phyloP scores from a whole-genome alignment of 2,888 invertebrate genomes.

The Mesoligia furuncula region DNA sequence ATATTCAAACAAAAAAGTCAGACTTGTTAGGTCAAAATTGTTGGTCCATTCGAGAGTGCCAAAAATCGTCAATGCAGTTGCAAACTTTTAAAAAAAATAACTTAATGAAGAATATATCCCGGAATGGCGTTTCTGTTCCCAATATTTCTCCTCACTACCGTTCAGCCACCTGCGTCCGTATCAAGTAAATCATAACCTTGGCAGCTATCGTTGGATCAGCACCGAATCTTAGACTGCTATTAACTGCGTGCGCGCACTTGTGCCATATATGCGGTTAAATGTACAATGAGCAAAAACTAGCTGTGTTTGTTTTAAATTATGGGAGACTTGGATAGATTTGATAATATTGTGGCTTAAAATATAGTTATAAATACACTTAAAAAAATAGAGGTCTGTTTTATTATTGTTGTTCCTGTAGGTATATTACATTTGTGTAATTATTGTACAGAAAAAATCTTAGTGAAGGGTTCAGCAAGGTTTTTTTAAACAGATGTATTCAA shows the following conservation, averaged over 20 bases:
- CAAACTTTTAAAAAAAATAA: neutral
- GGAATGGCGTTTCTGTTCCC: constrained; percentile 1
- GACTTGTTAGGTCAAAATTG: neutral
- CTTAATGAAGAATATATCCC: neutral
- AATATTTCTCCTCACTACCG: constrained; percentile 60
- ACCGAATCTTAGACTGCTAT: constrained; percentile 66
- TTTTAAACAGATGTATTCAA: neutral
- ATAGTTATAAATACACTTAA: neutral
- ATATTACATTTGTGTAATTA: neutral
- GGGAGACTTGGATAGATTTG: constrained; percentile 7
- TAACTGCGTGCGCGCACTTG: constrained; percentile 65
- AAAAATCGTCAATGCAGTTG: neutral
- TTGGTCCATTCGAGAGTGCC: neutral
- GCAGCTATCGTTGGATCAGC: constrained; percentile 67
- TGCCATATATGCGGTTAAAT: constrained; percentile 60
- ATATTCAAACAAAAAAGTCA: neutral
- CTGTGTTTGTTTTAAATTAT: constrained; percentile 39
- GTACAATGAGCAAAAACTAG: constrained; percentile 50
- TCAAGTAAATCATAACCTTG: constrained; percentile 73
- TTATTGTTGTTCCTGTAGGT: neutral
- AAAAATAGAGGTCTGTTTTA: too few species aligned
- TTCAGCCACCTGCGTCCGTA: constrained; percentile 68
- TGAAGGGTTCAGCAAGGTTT: neutral
- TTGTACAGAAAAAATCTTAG: neutral
- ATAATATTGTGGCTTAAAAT: neutral